Evolutionary conservation across 2,113 vertebrate species (phyloP), one percentile per base, ranked within the genome.

Genomic region (Mixornis gularis): DNA sequence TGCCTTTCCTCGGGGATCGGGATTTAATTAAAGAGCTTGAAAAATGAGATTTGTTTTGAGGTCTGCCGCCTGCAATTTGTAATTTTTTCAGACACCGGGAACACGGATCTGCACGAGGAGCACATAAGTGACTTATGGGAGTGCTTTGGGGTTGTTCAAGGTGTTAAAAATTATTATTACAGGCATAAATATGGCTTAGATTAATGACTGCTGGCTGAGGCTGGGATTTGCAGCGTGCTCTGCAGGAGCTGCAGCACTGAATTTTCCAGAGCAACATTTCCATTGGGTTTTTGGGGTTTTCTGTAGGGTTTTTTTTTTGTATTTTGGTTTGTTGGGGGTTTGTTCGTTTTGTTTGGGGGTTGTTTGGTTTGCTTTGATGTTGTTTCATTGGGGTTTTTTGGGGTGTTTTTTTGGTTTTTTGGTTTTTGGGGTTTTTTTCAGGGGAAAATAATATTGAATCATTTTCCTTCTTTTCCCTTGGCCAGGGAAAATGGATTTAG

Each of bases 141-240:
- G 55, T 2, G 59, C 44, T 73, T 69, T 69, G 72, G 87, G 74
- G 12, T 26, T 18, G 0, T 73, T 83, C 46, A 32, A n/a, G 70
- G 81, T 87, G 81, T n/a, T 89, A 78, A 73, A 87, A 84, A 40
- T 73, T 0, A 94, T 86, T 49, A 49, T 66, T 74, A 29, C 34
- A 38, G 87, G 56, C 52, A n/a, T 36, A 85, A 91, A 78, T 62
- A 11, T 48, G 89, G 68, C 72, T 92, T 36, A 65, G 77, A 85
- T 69, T 8, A 36, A 93, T 64, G 86, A 53, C 34, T 87, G 27
- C 27, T 73, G 55, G 55, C 49, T 73, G 32, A 59, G 66, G 51
- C 29, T 80, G 64, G 64, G 46, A 6, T 56, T 84, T 83, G 55
- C 71, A 48, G 69, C 0, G 3, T 19, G n/a, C 26, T 29, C 55